Evolutionary conservation across 2,113 vertebrate genomes (phyloP).

Genomic region (Craseonycteris thonglongyai): DNA sequence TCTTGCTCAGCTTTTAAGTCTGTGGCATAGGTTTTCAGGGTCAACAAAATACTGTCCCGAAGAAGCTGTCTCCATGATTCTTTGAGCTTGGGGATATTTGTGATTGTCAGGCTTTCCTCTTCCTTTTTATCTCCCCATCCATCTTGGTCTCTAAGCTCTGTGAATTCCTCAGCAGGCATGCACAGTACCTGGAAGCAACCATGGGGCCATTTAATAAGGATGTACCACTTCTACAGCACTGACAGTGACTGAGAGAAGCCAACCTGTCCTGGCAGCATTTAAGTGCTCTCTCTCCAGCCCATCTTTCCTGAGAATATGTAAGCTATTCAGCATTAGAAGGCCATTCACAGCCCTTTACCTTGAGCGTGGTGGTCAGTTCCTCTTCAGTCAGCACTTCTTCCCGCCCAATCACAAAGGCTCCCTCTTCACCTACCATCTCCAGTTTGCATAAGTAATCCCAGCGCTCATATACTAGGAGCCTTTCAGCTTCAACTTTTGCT

Average conservation of each 20-base stretch:
- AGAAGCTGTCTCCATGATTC: conserved; percentile 84
- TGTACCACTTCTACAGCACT: not conserved
- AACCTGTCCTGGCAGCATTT: not conserved
- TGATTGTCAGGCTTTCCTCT: conserved; percentile 78
- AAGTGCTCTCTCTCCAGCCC: not conserved
- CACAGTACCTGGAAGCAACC: conserved; percentile 84
- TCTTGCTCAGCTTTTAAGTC: conserved; percentile 78
- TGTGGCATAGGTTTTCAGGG: conserved; percentile 79
- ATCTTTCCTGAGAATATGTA: not conserved
- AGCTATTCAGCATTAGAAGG: not conserved
- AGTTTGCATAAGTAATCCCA: conserved; percentile 85
- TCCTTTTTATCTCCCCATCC: conserved; percentile 83
- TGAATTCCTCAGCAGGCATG: conserved; percentile 89
- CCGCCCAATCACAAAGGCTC: conserved; percentile 86
- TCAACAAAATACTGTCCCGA: conserved; percentile 78
- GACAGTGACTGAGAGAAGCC: not conserved
- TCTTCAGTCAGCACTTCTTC: conserved; percentile 88
- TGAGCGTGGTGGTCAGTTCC: conserved; percentile 86
- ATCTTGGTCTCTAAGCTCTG: conserved; percentile 84
- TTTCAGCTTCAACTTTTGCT: conserved; percentile 71
- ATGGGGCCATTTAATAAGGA: not conserved
- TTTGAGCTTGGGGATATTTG: conserved; percentile 80
- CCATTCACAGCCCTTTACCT: conserved; percentile 77
- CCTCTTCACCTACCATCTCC: conserved; percentile 87
- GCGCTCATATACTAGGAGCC: conserved; percentile 78